Evolutionary conservation across 2,888 invertebrate genomes (phyloP).

Genomic region (Odontothrips loti): DNA sequence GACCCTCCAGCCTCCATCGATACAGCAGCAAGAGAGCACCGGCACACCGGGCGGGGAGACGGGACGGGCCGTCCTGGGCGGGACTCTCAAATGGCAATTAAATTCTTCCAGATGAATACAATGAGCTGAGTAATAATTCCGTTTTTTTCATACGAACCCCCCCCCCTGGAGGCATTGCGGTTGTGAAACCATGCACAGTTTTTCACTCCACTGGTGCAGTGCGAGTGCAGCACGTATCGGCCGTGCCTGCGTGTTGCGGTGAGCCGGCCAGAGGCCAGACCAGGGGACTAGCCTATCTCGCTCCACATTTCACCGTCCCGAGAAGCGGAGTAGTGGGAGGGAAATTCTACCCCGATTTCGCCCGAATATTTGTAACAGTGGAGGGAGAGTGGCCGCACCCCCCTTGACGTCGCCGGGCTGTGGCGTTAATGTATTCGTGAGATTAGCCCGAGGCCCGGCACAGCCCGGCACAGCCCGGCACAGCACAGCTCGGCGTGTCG

Average conservation of each 20-base stretch:
- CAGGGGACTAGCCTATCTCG: too few species aligned
- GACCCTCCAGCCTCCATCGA: not conserved
- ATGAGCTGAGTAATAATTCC: too few species aligned
- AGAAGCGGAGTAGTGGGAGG: not conserved
- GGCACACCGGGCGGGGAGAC: not conserved
- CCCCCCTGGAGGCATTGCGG: not conserved
- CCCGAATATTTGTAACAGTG: not conserved
- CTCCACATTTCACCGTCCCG: not conserved
- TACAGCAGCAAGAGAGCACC: too few species aligned
- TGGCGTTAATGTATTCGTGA: constrained; percentile 20
- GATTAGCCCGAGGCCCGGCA: not conserved
- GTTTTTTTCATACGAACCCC: not conserved
- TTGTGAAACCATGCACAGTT: too few species aligned
- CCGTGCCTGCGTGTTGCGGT: too few species aligned
- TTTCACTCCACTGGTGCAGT: too few species aligned
- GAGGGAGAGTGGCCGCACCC: not conserved
- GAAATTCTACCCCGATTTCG: not conserved
- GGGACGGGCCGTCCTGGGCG: not conserved
- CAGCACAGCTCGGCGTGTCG: not conserved
- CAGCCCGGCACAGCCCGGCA: not conserved
- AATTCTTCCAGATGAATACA: not conserved
- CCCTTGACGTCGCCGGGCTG: not conserved
- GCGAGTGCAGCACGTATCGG: too few species aligned
- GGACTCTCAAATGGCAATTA: too few species aligned
- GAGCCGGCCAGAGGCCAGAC: too few species aligned